Base-by-base conservation (phyloP, 2,113 vertebrate genomes). In the Tetrao urogallus region DNA sequence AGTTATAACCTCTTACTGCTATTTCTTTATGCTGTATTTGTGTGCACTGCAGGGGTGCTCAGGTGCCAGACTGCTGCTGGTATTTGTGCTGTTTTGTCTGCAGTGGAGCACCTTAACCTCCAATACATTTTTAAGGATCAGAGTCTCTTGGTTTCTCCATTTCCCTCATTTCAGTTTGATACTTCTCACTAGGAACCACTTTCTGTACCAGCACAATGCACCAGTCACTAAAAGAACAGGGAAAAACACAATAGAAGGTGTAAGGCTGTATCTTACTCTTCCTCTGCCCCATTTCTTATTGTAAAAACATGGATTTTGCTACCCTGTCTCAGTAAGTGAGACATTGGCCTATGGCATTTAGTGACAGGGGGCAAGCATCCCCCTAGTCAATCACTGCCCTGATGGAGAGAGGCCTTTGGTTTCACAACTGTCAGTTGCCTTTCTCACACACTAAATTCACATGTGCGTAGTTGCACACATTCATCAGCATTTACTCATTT, bases 1-100 rank as follows among this genome's bases (percentile, higher is more conserved):
- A 82, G 72, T 86, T 71, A 91, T 89, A 86, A 80, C 77, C 81
- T 95, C 92, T 95, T 92, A 70, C 69, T 91, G 88, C 92, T 96
- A 67, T 94, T 93, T 96, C 88, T 96, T 96, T 58, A 82, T 50
- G 83, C 74, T 89, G 32, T 87, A 85, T 80, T 94, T 95, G 66
- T 42, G 52, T 56, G 89, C 82, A 38, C 13, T 91, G 74, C 67
- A 87, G 30, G 19, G 73, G 75, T 70, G 76, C 76, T 80, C 60
- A 89, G 42, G 81, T 89, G 42, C 20, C 16, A 64, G 93, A 91
- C 70, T 10, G 5, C 45, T 91, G 88, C 77, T 89, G 90, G 82
- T 91, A 30, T 60, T 94, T 78, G 73, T 4, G 17, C 58, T 17
- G 9, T 7, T 22, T 57, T 74, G 93, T 61, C 28, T 79, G 72